Evolutionary conservation across 2,888 invertebrate species (phyloP).

Genomic region (Antheraea assamensis): DNA sequence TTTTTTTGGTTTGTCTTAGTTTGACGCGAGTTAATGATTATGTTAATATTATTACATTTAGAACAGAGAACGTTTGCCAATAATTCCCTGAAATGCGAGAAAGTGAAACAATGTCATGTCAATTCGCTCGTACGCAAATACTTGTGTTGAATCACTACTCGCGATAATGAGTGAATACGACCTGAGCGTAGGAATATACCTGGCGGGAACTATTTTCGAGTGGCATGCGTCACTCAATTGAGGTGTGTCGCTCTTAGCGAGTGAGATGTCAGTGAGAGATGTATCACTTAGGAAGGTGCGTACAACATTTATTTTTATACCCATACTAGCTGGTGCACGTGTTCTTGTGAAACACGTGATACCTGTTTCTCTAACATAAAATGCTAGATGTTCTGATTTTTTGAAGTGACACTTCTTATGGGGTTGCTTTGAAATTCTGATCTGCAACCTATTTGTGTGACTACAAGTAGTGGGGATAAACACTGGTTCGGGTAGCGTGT

Average conservation of each 20-base stretch:
- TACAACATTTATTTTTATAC: not conserved
- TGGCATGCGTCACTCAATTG: not conserved
- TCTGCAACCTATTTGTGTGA: no score
- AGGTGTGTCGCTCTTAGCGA: conserved; percentile 3
- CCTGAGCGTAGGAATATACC: not conserved
- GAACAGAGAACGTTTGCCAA: no score
- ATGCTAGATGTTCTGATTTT: no score
- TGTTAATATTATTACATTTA: no score
- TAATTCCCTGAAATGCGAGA: not conserved
- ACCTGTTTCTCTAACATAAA: no score
- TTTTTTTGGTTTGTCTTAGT: no score
- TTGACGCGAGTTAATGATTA: no score
- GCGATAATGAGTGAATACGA: not conserved
- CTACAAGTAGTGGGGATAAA: no score
- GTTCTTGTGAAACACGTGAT: no score
- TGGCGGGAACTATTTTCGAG: not conserved
- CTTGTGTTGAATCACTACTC: not conserved
- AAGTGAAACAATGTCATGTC: not conserved
- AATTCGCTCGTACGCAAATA: not conserved
- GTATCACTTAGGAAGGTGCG: not conserved
- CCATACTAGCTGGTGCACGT: not conserved
- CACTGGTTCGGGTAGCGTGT: no score
- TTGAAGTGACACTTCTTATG: no score
- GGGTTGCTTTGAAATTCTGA: no score
- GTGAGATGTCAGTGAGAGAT: not conserved